A percentile compares a stretch with the other conserved stretches of the same genome.
These are phyloP conservation scores for Rhadina sibilatrix DNA, from an alignment of 2,113 vertebrate genomes.

Conservation along the genomic window DNA sequence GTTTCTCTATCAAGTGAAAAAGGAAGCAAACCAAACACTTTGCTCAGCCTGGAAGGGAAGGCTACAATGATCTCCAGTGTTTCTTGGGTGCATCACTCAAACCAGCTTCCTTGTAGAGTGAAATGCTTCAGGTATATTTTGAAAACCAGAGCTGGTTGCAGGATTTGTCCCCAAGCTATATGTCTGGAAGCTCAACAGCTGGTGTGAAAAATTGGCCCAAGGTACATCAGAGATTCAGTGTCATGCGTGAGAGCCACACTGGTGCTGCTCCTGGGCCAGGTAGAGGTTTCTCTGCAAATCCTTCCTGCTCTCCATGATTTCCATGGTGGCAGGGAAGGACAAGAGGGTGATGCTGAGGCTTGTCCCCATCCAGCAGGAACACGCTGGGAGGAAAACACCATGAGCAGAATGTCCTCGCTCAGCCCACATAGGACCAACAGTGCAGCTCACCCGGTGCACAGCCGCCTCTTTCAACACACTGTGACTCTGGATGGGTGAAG, in stretches of 20 bases:
- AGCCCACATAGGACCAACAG: accelerated
- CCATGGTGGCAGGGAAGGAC: background rate
- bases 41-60: background rate
- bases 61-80: background rate
- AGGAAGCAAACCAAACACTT: background rate
- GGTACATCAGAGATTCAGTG: accelerated
- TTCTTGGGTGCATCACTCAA: background rate
- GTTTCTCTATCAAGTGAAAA: background rate
- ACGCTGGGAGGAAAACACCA: background rate
- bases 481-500: accelerated
- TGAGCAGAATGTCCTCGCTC: accelerated
- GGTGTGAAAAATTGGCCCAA: background rate
- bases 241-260: accelerated
- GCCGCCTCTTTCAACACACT: background rate
- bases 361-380: accelerated
- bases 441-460: background rate
- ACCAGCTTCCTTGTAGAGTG: background rate
- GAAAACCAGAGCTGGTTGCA: background rate
- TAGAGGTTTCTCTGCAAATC: background rate
- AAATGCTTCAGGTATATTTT: background rate
- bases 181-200: background rate
- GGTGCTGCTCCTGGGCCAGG: background rate
- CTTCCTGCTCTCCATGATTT: background rate
- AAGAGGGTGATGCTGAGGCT: background rate
- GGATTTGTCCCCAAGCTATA: background rate